These are phyloP conservation scores for Porites lobata DNA, from an alignment of 92 coral and sea anemone species.

Conservation along the genomic window DNA sequence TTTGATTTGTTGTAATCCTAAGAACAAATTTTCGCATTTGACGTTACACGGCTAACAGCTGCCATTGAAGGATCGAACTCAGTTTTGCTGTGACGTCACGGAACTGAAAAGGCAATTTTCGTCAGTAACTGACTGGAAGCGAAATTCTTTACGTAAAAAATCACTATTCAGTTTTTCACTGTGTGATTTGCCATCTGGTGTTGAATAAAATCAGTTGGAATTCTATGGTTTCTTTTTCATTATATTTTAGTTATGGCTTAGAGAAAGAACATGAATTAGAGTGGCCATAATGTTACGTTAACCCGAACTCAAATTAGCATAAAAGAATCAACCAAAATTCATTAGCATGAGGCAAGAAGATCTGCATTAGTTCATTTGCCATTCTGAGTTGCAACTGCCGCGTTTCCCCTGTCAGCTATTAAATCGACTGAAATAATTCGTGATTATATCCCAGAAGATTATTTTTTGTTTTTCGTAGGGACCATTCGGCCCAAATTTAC, in stretches of 20 bases:
- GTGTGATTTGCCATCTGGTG: too few species aligned
- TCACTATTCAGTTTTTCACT: too few species aligned
- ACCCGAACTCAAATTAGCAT: constrained; percentile 35
- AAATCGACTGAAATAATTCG: background rate
- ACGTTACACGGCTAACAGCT: background rate
- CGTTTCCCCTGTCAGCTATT: background rate
- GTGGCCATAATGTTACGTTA: constrained; percentile 4
- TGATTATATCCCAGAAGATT: background rate
- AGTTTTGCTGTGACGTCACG: constrained; percentile 19
- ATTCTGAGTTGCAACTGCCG: background rate
- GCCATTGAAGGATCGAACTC: background rate
- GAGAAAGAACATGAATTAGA: background rate
- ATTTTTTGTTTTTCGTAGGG: background rate
- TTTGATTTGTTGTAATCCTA: background rate
- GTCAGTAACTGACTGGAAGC: constrained; percentile 27
- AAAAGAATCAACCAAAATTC: constrained; percentile 14
- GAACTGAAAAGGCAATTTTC: constrained; percentile 35
- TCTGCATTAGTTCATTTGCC: background rate
- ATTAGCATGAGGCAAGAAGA: background rate
- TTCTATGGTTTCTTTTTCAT: too few species aligned
- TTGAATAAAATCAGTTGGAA: too few species aligned
- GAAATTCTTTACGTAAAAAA: constrained; percentile 18
- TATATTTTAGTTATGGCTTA: background rate
- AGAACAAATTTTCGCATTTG: background rate
- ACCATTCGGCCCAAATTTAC: background rate